A percentile compares a stretch with the other conserved stretches of the same genome.
Conservation (phyloP, 2,797 vertebrate species). For the Oreortyx pictus region DNA sequence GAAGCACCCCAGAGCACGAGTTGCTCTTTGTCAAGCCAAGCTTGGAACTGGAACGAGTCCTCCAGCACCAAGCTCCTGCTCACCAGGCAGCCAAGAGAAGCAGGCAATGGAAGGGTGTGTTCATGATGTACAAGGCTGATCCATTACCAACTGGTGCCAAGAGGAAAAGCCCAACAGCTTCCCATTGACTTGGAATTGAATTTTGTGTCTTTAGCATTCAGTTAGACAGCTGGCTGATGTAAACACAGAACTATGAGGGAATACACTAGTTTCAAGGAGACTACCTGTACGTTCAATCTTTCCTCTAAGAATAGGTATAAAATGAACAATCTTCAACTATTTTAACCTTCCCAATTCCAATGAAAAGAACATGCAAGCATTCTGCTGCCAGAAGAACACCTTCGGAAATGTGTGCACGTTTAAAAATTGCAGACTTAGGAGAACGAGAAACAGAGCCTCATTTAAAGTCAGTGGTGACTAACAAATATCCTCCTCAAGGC, state of each 20-base stretch:
- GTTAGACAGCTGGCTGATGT: not conserved
- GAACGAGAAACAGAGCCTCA: not conserved
- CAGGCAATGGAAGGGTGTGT: not conserved
- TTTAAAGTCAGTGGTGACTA: not conserved
- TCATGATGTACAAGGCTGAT: not conserved
- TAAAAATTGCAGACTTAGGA: not conserved
- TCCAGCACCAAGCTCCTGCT: not conserved
- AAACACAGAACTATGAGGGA: rapidly evolving
- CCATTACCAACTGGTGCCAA: not conserved
- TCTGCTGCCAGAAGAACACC: not conserved
- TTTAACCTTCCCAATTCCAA: rapidly evolving
- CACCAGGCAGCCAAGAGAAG: not conserved
- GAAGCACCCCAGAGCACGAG: not conserved
- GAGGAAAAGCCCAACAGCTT: not conserved
- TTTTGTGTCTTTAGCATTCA: not conserved
- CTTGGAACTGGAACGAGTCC: rapidly evolving
- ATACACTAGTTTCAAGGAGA: not conserved
- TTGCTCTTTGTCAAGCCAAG: not conserved
- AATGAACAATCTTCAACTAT: not conserved
- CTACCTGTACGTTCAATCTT: rapidly evolving
- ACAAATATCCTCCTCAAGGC: not conserved
- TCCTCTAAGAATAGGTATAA: not conserved
- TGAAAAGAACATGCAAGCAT: not conserved
- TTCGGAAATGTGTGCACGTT: not conserved
- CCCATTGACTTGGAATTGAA: not conserved